Base-by-base conservation (phyloP, 2,113 vertebrate genomes). In the Spea bombifrons region DNA sequence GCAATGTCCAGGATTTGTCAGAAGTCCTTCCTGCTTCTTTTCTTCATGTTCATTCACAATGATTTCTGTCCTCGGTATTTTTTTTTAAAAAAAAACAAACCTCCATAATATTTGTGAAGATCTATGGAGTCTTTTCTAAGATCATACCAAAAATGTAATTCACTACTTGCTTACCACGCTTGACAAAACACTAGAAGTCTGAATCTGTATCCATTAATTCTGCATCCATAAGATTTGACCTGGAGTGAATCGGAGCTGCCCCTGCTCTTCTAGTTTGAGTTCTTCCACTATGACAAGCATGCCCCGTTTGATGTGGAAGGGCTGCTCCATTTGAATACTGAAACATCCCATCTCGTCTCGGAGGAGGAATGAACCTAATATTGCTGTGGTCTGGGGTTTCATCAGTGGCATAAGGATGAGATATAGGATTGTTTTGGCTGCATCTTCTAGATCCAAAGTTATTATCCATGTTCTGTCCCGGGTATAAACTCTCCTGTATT, bases 121-220 rank as follows among this genome's bases (percentile, higher is more conserved):
- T 2, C 30, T 30, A 30, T 30, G 30, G 30, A 30, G 30, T 30
- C 2, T 7, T n/a, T 63, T 50, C 16, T 52, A 49, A 61, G 16
- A 12, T 17, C 61, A 5, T 5, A 7, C 7, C 5, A 15, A 63
- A 8, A n/a, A 5, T 6, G 15, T 59, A 4, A 12, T 61, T 75
- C n/a, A 50, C 16, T 17, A 4, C n/a, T 5, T 17, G 48, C n/a
- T n/a, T 61, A 13, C 16, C 12, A 46, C 13, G 12, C 30, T 46
- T 50, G 66, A 16, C 45, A 0, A 64, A 7, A 2, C 88, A 30
- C 16, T 83, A 98, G 78, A 99, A 99, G 85, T 98, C 96, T 0
- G 93, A 98, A 64, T 96, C 94, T 0, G 93, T 90, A 0, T 98
- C 96, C 92, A 98, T 91, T 66, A 99, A 92, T 86, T 97, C 95